These are phyloP conservation scores for Uloborus plumipes DNA, from an alignment of 2,888 invertebrate species.

Conservation along the genomic window DNA sequence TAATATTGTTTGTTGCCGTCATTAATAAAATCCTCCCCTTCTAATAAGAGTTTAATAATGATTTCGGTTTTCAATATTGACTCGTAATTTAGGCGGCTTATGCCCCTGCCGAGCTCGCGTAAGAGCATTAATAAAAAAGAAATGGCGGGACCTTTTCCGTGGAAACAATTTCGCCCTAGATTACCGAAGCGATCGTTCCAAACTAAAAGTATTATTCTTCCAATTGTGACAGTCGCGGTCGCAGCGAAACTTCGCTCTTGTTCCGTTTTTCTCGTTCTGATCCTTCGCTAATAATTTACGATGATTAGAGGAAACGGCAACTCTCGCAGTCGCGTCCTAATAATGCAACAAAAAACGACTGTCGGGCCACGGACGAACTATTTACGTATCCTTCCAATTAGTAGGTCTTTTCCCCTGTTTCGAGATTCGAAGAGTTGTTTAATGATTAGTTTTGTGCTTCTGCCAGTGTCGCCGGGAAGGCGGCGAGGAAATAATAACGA, in stretches of 20 bases:
- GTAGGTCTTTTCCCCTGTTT: constrained; percentile 6
- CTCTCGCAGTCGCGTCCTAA: constrained; percentile 19
- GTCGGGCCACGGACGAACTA: constrained; percentile 10
- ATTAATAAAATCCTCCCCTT: too few species aligned
- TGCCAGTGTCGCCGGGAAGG: constrained; percentile 7
- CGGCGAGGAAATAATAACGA: constrained; percentile 49
- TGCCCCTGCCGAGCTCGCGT: constrained; percentile 11
- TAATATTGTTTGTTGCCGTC: too few species aligned
- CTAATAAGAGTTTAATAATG: constrained; percentile 58
- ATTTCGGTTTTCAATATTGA: constrained; percentile 59
- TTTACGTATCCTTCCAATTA: constrained; percentile 57
- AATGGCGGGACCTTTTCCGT: constrained; percentile 25
- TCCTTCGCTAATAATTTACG: constrained; percentile 43
- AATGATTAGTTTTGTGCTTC: constrained; percentile 44
- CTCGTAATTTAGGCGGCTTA: constrained; percentile 60
- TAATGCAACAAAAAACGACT: constrained; percentile 18
- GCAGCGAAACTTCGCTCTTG: constrained; percentile 16
- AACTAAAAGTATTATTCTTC: constrained; percentile 25
- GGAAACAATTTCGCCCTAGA: constrained; percentile 32
- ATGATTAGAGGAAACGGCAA: constrained; percentile 40
- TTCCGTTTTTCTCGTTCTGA: constrained; percentile 16
- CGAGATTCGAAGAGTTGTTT: constrained; percentile 43
- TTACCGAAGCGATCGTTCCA: constrained; percentile 39
- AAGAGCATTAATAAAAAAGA: constrained; percentile 27
- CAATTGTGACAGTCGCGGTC: constrained; percentile 38